Conservation (phyloP, 2,888 invertebrate species). For the Spodoptera exigua region DNA sequence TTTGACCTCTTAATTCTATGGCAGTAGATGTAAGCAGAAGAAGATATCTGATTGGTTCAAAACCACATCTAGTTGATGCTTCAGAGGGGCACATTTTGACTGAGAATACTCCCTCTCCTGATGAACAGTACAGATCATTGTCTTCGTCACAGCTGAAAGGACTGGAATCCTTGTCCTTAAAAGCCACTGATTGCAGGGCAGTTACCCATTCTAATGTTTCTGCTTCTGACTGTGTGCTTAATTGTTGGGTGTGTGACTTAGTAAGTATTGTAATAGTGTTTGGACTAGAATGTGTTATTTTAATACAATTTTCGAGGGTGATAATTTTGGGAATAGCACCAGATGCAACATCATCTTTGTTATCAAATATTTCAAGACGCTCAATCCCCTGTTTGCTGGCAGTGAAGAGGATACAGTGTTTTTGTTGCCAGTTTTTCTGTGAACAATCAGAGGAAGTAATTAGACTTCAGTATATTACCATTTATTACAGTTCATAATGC, state of each 20-base stretch:
- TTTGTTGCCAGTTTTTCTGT: slow-evolving; percentile 96
- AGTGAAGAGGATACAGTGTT: slow-evolving; percentile 93
- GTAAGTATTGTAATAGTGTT: slow-evolving; percentile 92
- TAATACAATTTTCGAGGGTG: slow-evolving; percentile 95
- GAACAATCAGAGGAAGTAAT: slow-evolving; percentile 50
- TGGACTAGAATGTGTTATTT: slow-evolving; percentile 92
- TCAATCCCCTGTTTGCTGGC: slow-evolving; percentile 96
- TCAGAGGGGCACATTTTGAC: slow-evolving; percentile 94
- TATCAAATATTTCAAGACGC: slow-evolving; percentile 95
- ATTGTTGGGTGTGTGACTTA: slow-evolving; percentile 92
- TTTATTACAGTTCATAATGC: slow-evolving; percentile 1
- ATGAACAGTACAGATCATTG: slow-evolving; percentile 96
- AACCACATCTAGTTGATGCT: slow-evolving; percentile 93
- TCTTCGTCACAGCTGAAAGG: slow-evolving; percentile 93
- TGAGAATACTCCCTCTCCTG: slow-evolving; percentile 94
- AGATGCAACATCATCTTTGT: slow-evolving; percentile 91
- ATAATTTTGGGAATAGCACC: slow-evolving; percentile 92
- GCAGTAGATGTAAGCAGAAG: slow-evolving; percentile 93
- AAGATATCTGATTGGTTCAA: slow-evolving; percentile 92
- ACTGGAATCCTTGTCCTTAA: slow-evolving; percentile 91
- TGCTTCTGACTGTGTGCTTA: slow-evolving; percentile 90
- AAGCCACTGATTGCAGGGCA: slow-evolving; percentile 94
- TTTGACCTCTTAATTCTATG: slow-evolving; percentile 92
- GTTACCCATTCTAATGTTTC: slow-evolving; percentile 94
- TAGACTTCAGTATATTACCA: neutral